A percentile compares a stretch with the other conserved stretches of the same genome.
phyloP scores from a whole-genome alignment of 2,888 invertebrate species.

The Slavum lentiscoides region DNA sequence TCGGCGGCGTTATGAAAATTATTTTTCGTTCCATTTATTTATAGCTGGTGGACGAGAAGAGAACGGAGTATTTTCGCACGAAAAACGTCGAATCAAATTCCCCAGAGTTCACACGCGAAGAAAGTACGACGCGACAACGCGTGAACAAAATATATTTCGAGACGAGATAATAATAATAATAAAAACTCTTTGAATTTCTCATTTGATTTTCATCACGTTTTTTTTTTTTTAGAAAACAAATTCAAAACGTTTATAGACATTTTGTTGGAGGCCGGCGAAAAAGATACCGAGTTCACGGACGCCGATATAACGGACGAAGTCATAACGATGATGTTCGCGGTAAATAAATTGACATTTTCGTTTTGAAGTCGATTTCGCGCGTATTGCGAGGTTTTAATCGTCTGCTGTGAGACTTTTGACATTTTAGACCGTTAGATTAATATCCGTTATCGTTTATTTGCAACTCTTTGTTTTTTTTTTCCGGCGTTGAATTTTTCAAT shows the following conservation, averaged over 20 bases:
- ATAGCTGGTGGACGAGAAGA: slow-evolving; percentile 37
- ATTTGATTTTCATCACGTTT: not conserved
- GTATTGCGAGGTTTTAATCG: too few relatives aligned
- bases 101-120: not conserved
- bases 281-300: slow-evolving; percentile 54
- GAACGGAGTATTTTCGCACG: not conserved
- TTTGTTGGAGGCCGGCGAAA: slow-evolving; percentile 54
- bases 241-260: slow-evolving; percentile 55
- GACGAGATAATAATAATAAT: not conserved
- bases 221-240: slow-evolving; percentile 48
- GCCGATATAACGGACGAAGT: slow-evolving; percentile 55
- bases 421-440: too few relatives aligned
- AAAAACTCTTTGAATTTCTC: not conserved
- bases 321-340: slow-evolving; percentile 56
- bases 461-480: too few relatives aligned
- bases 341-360: slow-evolving; percentile 32
- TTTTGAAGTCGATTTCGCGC: too few relatives aligned
- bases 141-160: not conserved
- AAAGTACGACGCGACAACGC: not conserved
- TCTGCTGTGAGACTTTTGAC: too few relatives aligned
- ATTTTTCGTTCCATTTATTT: not conserved
- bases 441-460: too few relatives aligned
- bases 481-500: too few relatives aligned
- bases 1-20: not conserved
- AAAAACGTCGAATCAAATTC: not conserved